Evolutionary conservation across 2,888 invertebrate genomes (phyloP), one percentile per base, ranked within the genome.

Genomic region (Leucophora obtusa): DNA sequence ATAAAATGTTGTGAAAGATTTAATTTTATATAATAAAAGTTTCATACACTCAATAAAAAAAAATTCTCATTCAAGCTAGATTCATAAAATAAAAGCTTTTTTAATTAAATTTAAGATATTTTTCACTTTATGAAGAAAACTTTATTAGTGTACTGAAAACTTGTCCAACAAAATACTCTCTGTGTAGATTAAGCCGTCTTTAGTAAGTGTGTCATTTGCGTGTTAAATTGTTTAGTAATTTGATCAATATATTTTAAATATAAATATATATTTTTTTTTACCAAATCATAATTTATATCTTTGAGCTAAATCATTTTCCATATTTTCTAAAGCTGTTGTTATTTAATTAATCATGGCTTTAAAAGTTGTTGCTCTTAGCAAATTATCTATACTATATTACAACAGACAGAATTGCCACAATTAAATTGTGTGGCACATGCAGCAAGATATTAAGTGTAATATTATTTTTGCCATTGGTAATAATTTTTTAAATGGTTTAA

Each of bases 201-300:
- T 2, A 21, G 53, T 47, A 6, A 62, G 70, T 33, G 56, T 75
- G 70, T 79, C 74, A 79, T 75, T 79, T 79, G 79, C 74, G 51
- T 70, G 79, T 38, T 60, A 53, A 65, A 70, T 65, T 59, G n/a
- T 50, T 58, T 17, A 21, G 56, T 62, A 56, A 56, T 72, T 62
- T 68, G 56, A 68, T 62, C 54, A 18, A 11, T 15, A 53, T 56
- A 35, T 15, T 17, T 38, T 9, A 47, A 47, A 47, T 47, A 47
- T 47, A 47, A n/a, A n/a, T 43, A 14, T 47, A 24, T n/a, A 11
- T 71, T 53, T 28, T 58, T 71, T 38, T 51, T 33, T 38, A 21
- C 21, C 14, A n/a, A n/a, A n/a, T 53, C 28, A 24, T 50, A 35
- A 54, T 68, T 63, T 53, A 51, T 43, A 71, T 54, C 66, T 24